Percentiles rank a stretch among this genome's conserved stretches.
Evolutionary conservation across 30 jellyfish, hydroid and myxozoan genomes (phyloP).

Genomic region (Pseudorhiza aurosa): DNA sequence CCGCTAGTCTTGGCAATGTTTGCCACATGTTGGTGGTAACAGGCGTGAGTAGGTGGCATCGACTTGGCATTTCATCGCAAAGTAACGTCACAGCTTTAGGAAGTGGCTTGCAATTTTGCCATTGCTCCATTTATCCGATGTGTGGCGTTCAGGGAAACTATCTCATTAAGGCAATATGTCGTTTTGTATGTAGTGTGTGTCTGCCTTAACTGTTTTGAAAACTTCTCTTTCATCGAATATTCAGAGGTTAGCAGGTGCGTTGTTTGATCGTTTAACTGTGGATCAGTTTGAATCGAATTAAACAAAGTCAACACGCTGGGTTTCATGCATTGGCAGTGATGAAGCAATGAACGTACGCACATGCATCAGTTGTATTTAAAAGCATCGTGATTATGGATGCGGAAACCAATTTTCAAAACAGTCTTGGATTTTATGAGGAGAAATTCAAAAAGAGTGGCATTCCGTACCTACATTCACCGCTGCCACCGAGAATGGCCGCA

Average conservation of each 20-base stretch:
- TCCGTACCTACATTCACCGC: constrained; percentile 69
- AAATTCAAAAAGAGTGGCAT: constrained; percentile 51
- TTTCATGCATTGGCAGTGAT: background rate
- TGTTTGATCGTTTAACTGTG: constrained; percentile 2
- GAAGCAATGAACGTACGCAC: background rate
- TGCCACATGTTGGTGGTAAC: too few relatives aligned
- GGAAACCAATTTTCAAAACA: background rate
- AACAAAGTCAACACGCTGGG: constrained; percentile 48
- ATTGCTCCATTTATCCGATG: too few relatives aligned
- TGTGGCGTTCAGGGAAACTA: too few relatives aligned
- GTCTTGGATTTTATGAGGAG: constrained; percentile 34
- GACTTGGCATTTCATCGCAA: too few relatives aligned
- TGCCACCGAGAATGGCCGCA: constrained; percentile 62
- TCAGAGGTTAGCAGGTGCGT: constrained; percentile 22
- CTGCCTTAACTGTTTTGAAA: background rate
- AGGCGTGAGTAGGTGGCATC: too few relatives aligned
- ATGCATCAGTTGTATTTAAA: background rate
- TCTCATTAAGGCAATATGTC: background rate
- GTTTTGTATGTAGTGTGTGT: background rate
- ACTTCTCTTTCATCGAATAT: background rate
- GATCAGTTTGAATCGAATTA: constrained; percentile 31
- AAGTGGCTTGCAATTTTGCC: too few relatives aligned
- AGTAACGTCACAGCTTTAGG: too few relatives aligned
- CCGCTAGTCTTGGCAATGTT: too few relatives aligned
- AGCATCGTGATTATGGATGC: background rate